Percentiles rank a stretch among this genome's conserved stretches.
Evolutionary conservation across 2,888 invertebrate genomes (phyloP).

Genomic region (Colostygia pectinataria): DNA sequence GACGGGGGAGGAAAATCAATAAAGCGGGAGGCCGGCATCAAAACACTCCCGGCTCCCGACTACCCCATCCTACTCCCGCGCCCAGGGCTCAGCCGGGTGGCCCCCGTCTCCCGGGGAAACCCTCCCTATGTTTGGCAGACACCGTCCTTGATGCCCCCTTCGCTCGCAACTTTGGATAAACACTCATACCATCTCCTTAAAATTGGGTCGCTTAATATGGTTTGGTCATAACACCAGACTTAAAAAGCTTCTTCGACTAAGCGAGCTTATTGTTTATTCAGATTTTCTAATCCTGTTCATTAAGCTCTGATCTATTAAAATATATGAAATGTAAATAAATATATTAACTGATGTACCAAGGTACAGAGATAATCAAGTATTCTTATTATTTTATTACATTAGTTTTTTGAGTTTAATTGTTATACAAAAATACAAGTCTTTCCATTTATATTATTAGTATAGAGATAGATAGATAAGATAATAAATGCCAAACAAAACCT

Average conservation of each 20-base stretch:
- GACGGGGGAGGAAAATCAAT: conserved; percentile 75
- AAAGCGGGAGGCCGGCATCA: conserved; percentile 78
- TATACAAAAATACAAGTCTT: no score
- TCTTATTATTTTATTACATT: no score
- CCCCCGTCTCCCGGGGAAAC: conserved; percentile 77
- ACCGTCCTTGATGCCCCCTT: conserved; percentile 80
- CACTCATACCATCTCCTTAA: conserved; percentile 70
- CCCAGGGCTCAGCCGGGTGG: conserved; percentile 35
- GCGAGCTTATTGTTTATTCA: conserved; percentile 5
- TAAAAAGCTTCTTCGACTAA: conserved; percentile 33
- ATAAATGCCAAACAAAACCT: no score
- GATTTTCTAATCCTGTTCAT: neutral
- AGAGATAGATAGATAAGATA: no score
- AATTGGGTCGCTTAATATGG: conserved; percentile 80
- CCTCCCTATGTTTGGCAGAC: conserved; percentile 82
- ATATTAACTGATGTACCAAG: no score
- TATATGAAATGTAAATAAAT: neutral
- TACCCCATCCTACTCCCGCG: conserved; percentile 47
- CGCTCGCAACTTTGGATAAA: conserved; percentile 78
- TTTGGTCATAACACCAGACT: conserved; percentile 47
- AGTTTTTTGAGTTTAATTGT: no score
- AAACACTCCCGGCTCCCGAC: conserved; percentile 58
- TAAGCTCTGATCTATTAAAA: neutral
- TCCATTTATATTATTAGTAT: no score
- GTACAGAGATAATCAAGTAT: no score